Percentiles rank a stretch among this genome's conserved stretches.
phyloP scores from a whole-genome alignment of 2,888 invertebrate species.

The Drosophila colorata region DNA sequence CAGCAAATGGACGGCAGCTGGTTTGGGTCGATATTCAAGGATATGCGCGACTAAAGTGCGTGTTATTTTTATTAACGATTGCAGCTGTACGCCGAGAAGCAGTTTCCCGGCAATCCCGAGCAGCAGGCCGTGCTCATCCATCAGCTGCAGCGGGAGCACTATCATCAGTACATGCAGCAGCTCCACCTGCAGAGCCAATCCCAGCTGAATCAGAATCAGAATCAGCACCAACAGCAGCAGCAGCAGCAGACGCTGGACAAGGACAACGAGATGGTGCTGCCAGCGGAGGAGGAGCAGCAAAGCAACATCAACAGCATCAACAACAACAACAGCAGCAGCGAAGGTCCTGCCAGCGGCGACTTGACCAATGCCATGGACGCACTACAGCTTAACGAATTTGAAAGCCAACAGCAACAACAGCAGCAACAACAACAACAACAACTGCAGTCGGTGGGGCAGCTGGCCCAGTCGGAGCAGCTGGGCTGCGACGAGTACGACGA shows the following conservation, averaged over 20 bases:
- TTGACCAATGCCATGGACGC: conserved; percentile 49
- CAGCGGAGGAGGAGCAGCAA: conserved; percentile 9
- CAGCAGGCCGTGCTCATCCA: conserved; percentile 97
- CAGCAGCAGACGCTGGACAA: conserved; percentile 28
- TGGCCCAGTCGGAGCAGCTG: conserved; percentile 46
- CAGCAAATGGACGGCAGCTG: background rate
- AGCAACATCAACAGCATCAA: conserved; percentile 20
- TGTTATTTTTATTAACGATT: background rate
- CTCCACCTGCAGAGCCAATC: conserved; percentile 86
- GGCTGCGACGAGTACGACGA: conserved; percentile 81
- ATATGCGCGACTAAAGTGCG: background rate
- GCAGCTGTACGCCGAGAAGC: conserved; percentile 95
- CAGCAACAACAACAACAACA: conserved; percentile 24
- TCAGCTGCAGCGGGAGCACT: conserved; percentile 99
- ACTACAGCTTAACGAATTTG: conserved; percentile 64
- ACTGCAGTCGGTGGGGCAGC: conserved; percentile 28
- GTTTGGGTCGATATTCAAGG: conserved; percentile 13
- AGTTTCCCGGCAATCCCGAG: conserved; percentile 93
- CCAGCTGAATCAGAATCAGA: conserved; percentile 34
- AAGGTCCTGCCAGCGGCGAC: conserved; percentile 23
- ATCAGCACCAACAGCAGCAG: conserved; percentile 29
- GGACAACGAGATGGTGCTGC: conserved; percentile 17
- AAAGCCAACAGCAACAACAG: conserved; percentile 54
- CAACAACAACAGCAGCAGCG: conserved; percentile 23
- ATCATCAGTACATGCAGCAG: conserved; percentile 99